A percentile compares a stretch with the other conserved stretches of the same genome.
phyloP scores from a whole-genome alignment of 2,113 vertebrate species.

The Pedionomus torquatus region DNA sequence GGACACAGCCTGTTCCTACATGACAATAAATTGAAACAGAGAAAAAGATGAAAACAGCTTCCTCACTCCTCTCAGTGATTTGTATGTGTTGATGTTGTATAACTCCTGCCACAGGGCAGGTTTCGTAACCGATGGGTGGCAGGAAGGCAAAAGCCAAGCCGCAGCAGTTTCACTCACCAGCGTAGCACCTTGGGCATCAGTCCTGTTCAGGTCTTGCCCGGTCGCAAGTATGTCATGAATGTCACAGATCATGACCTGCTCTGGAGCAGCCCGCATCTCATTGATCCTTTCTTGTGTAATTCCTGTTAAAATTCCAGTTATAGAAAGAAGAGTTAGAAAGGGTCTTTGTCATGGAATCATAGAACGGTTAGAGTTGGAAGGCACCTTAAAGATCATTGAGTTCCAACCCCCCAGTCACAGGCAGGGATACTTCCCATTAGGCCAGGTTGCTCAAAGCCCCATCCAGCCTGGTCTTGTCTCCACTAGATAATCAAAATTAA shows the following conservation, averaged over 20 bases:
- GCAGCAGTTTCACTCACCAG: slow-evolving; percentile 81
- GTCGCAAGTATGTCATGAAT: slow-evolving; percentile 87
- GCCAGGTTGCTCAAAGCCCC: too few relatives aligned
- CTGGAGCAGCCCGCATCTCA: slow-evolving; percentile 88
- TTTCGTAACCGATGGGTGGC: background rate
- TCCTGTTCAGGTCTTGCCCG: slow-evolving; percentile 87
- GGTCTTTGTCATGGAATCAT: background rate
- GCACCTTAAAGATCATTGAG: too few relatives aligned
- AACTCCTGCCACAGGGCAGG: background rate
- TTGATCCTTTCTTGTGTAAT: slow-evolving; percentile 99
- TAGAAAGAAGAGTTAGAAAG: background rate
- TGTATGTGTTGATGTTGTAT: background rate
- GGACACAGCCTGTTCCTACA: background rate
- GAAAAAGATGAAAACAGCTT: background rate
- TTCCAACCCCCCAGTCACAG: too few relatives aligned
- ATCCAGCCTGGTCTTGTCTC: background rate
- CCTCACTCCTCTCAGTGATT: background rate
- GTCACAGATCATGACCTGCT: slow-evolving; percentile 91
- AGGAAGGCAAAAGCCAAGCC: background rate
- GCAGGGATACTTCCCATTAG: too few relatives aligned
- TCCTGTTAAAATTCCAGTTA: slow-evolving; percentile 74
- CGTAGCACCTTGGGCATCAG: slow-evolving; percentile 90
- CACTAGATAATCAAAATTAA: background rate
- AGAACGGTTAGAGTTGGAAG: too few relatives aligned
- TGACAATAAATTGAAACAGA: background rate